Base-by-base conservation (phyloP, 1,140 invertebrate genomes). In the Phymastichus coffea region DNA sequence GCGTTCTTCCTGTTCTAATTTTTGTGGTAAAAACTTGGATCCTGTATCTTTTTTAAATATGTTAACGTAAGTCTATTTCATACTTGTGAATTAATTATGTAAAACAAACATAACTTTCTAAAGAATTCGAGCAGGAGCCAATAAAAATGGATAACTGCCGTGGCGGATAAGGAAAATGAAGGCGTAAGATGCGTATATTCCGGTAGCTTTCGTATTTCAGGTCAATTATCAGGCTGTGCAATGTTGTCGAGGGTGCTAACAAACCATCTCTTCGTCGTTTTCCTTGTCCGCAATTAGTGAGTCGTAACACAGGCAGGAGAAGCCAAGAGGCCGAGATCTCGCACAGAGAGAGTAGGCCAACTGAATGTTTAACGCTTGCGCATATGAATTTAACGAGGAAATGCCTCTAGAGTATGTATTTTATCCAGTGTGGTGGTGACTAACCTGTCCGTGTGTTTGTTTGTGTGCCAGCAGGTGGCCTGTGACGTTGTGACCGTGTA, bases 391-490 rank as follows among this genome's bases (percentile, higher is more conserved):
- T 55, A 61, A 56, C 59, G 59, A 61, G 59, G 59, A 61, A 49
- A 26, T 37, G 14, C 59, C 12, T 7, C 28, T 33, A 33, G 6
- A 7, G n/a, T 61, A 49, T 56, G 51, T 56, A 55, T 49, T 56
- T 61, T 57, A 61, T 69, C 66, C 67, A 70, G 77, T 79, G 78
- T 79, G 75, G 74, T 79, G 74, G 77, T 80, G 77, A 80, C 78
- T 80, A 80, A 80, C 78, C 68, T 79, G 75, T 79, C 73, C 70
- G 77, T 78, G 77, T 80, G 77, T 80, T 80, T 80, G 75, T 80
- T 80, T 80, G 76, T 80, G 77, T 80, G 78, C 77, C 77, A 80
- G 78, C 78, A 80, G 78, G 78, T 80, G 78, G 77, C 76, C 78
- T 80, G 77, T 79, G 78, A 80, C 77, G 74, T 78, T 79, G 77